Conservation (phyloP, 2,888 invertebrate species). For the Aphidius colemani region DNA sequence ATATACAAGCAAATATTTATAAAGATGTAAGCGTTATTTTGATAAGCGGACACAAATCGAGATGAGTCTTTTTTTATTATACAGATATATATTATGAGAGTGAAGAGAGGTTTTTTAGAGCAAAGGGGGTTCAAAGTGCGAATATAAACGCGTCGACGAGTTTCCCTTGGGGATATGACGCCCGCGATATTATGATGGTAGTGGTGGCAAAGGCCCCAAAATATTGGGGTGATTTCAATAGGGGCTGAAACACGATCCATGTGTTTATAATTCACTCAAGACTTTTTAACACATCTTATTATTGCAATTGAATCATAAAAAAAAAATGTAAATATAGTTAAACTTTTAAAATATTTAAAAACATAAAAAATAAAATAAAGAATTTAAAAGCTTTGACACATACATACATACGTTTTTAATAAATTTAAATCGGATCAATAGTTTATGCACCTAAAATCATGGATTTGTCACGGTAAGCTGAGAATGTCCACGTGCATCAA, state of each 20-base stretch:
- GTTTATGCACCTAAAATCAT: conserved; percentile 59
- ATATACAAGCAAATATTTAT: conserved; percentile 54
- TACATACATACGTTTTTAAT: conserved; percentile 56
- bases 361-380: not conserved
- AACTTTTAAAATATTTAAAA: conserved; percentile 8
- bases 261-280: conserved; percentile 22
- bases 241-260: conserved; percentile 10
- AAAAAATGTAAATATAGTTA: not conserved
- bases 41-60: conserved; percentile 55
- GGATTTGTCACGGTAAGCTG: conserved; percentile 61
- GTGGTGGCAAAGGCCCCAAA: conserved; percentile 36
- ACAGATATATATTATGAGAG: not conserved
- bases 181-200: too few relatives aligned
- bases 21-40: conserved; percentile 60
- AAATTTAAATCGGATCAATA: conserved; percentile 57
- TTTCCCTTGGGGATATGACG: conserved; percentile 38
- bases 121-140: conserved; percentile 47
- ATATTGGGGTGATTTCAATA: conserved; percentile 42
- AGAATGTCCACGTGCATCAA: conserved; percentile 58
- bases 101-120: not conserved
- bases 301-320: not conserved
- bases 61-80: conserved; percentile 28
- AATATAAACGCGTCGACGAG: conserved; percentile 57
- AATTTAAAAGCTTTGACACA: conserved; percentile 28
- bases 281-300: conserved; percentile 19